phyloP scores from a whole-genome alignment of 35 echinoderm and acorn worm species.

The Eucidaris tribuloides region DNA sequence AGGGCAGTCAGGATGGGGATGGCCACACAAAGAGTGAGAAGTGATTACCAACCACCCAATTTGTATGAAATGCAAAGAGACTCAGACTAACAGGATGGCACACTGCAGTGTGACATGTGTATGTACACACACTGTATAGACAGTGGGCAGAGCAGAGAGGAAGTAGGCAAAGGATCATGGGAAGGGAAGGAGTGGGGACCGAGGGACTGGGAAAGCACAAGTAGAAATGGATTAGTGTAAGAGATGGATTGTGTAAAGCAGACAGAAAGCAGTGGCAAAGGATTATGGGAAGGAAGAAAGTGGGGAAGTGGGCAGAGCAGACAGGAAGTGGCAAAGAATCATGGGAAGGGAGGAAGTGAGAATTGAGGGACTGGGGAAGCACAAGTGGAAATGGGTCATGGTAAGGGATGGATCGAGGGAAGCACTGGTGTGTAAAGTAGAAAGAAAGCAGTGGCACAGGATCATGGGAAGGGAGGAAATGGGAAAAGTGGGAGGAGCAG shows the following conservation, averaged over 20 bases:
- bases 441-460: neutral
- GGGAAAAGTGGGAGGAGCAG: neutral
- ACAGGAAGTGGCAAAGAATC: neutral
- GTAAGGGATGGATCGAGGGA: neutral
- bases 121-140: neutral
- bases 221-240: neutral
- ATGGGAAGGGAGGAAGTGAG: neutral
- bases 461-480: neutral
- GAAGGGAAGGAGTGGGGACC: neutral
- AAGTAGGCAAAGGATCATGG: neutral
- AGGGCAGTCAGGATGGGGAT: neutral
- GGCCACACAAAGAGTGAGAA: constrained; percentile 9
- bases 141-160: neutral
- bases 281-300: neutral
- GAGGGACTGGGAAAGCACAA: neutral
- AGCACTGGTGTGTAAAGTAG: neutral
- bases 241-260: neutral
- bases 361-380: neutral
- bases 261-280: too few relatives aligned
- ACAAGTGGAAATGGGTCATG: neutral
- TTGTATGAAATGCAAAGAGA: neutral
- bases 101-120: neutral
- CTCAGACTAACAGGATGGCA: neutral
- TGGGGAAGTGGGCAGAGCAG: neutral
- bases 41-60: neutral